These are phyloP conservation scores for Diaperis boleti DNA, from an alignment of 2,888 invertebrate species.

Conservation along the genomic window DNA sequence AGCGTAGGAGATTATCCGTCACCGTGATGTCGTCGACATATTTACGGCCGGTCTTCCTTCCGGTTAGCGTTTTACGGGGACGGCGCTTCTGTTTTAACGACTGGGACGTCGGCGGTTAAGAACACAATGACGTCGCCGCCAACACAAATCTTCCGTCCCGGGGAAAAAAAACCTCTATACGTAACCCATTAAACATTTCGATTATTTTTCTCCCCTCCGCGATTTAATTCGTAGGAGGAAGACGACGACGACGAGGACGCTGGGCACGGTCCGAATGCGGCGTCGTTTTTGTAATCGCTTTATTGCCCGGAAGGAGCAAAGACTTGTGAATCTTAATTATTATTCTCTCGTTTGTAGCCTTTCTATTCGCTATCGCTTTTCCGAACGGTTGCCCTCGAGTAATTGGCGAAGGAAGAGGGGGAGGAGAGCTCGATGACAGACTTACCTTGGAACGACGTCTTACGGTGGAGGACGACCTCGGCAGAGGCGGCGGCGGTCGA, in stretches of 20 bases:
- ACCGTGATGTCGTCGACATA: conserved; percentile 56
- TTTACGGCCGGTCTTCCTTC: conserved; percentile 59
- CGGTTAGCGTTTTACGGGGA: conserved; percentile 53
- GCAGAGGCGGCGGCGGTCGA: not conserved
- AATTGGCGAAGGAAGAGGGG: not conserved
- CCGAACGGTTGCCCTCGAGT: conserved; percentile 35
- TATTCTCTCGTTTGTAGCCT: conserved; percentile 50
- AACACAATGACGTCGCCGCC: conserved; percentile 38
- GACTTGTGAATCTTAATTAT: conserved; percentile 61
- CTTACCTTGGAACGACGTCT: too few species aligned
- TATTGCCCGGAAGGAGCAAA: conserved; percentile 58
- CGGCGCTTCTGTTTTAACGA: conserved; percentile 50
- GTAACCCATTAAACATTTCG: conserved; percentile 39
- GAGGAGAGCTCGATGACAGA: too few species aligned
- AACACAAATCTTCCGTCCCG: conserved; percentile 35
- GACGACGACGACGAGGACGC: conserved; percentile 22
- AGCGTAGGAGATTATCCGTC: conserved; percentile 49
- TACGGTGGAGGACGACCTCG: too few species aligned
- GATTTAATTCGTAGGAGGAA: too few species aligned
- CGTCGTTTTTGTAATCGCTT: conserved; percentile 55
- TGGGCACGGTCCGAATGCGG: conserved; percentile 39
- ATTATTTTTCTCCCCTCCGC: conserved; percentile 29
- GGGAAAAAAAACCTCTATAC: conserved; percentile 25
- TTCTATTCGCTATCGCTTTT: conserved; percentile 44
- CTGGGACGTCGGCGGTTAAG: conserved; percentile 42